A percentile compares a stretch with the other conserved stretches of the same genome.
phyloP scores from a whole-genome alignment of 2,797 vertebrate species.

The Lemur catta region DNA sequence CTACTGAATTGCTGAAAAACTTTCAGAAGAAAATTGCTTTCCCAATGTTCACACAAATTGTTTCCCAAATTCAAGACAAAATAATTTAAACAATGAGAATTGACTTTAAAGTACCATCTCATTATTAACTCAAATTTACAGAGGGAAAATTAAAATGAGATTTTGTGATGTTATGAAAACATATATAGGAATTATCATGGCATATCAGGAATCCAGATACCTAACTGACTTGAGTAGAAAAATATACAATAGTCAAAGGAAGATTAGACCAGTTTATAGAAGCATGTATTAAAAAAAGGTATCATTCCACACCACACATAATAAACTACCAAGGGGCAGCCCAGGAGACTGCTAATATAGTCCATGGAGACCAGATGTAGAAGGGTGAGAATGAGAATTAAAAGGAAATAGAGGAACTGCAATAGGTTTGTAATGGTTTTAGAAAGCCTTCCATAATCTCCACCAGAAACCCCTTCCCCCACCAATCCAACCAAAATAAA shows the following conservation, averaged over 20 bases:
- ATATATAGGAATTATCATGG: not conserved
- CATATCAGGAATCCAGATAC: not conserved
- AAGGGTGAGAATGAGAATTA: not conserved
- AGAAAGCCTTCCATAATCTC: not conserved
- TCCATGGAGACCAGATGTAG: not conserved
- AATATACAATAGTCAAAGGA: not conserved
- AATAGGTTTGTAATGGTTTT: not conserved
- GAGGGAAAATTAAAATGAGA: not conserved
- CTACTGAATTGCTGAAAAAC: not conserved
- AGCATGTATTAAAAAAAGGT: not conserved
- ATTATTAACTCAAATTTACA: not conserved
- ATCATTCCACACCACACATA: not conserved
- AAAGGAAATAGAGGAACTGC: not conserved
- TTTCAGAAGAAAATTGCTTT: not conserved
- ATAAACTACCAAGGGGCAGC: not conserved
- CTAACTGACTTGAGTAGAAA: not conserved
- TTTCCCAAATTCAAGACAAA: slow-evolving; percentile 47
- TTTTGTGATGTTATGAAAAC: not conserved
- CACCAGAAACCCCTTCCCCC: not conserved
- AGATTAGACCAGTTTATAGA: not conserved
- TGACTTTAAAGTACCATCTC: not conserved
- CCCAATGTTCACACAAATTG: not conserved
- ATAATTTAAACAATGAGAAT: slow-evolving; percentile 11
- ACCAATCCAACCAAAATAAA: not conserved
- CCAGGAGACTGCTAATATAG: not conserved